Evolutionary conservation across 1,140 invertebrate genomes (phyloP), one percentile per base, ranked within the genome.

Genomic region (Diorhabda elongata): DNA sequence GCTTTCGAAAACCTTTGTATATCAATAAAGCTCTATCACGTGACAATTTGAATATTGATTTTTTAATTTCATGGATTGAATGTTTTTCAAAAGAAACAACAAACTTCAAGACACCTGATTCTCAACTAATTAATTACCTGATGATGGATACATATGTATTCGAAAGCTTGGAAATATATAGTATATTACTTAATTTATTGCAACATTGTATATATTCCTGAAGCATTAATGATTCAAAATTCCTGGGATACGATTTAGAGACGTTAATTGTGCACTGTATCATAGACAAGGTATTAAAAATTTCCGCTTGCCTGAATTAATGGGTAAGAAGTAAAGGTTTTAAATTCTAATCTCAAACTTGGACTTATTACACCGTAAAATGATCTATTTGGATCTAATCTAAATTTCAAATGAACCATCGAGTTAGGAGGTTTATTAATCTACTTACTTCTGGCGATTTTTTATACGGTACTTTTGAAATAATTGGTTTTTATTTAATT

Each of bases 221-320:
- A 58, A 26, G 45, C 57, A 62, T 64, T 68, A 68, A 68, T 58
- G 60, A 68, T 68, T 61, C 66, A 63, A 68, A 68, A 68, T 63
- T 63, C 61, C 61, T 63, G 56, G 47, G 42, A 57, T 63, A 45
- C 60, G 47, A 42, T 64, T 68, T 68, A 68, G 56, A 68, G 52
- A 65, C 64, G 64, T 65, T 65, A 65, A 65, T 65, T 65, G 64
- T 57, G 64, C 52, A 65, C 43, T 65, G 26, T 41, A 44, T 47
- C 47, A 47, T 57, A 9, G 42, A 43, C 42, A 8, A 42, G 47
- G 64, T 65, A 65, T 65, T 65, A 65, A 65, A 65, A 65, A 65
- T 65, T 65, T 65, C 47, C 64, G 64, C 52, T 65, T 65, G 64
- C 64, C 42, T 65, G 64, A 42, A 42, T 43, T 57, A 47, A 65